Evolutionary conservation across 2,113 vertebrate genomes (phyloP), one percentile per base, ranked within the genome.

Genomic region (Aphelocoma coerulescens): DNA sequence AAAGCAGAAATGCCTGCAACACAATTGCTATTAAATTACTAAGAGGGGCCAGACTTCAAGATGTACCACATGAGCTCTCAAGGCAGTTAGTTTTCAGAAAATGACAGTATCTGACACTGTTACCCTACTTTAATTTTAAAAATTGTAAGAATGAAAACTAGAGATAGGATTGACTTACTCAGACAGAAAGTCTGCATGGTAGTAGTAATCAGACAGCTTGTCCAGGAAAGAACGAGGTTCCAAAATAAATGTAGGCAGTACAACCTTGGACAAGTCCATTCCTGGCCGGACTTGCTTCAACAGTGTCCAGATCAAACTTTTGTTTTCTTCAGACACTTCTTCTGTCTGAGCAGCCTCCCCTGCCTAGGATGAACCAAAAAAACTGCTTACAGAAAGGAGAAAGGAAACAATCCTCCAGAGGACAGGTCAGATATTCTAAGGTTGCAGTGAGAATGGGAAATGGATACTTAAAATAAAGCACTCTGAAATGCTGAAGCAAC

Each of bases 121-220:
- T 92, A 87, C 5, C 15, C 49, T 33, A 12, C 52, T 87, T 62
- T 57, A 75, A 57, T 95, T 93, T n/a, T 54, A 72, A 85, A 93
- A 93, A 41, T 8, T 0, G 6, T 37, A 89, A 66, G 28, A 94
- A 89, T 1, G 3, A 76, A 93, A 93, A 78, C 8, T 33, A 87
- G 39, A 52, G 43, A 48, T 5, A 93, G 51, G 87, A 90, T 10
- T 67, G 54, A 97, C 99, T 99, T 98, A 99, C 99, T 99, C 98
- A 20, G 99, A 99, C 17, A 99, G 97, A 96, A 99, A 99, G 97
- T 99, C 99, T 65, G 99, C 99, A 69, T 99, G 99, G 96, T 99
- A 99, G 97, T 99, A 99, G 96, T 99, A 99, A 97, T 99, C 99
- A 26, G 99, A 99, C 26, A 99, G 98, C 96, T 99, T 99, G 97